Evolutionary conservation across 2,888 invertebrate species (phyloP).

Genomic region (Pseudococcus viburni): DNA sequence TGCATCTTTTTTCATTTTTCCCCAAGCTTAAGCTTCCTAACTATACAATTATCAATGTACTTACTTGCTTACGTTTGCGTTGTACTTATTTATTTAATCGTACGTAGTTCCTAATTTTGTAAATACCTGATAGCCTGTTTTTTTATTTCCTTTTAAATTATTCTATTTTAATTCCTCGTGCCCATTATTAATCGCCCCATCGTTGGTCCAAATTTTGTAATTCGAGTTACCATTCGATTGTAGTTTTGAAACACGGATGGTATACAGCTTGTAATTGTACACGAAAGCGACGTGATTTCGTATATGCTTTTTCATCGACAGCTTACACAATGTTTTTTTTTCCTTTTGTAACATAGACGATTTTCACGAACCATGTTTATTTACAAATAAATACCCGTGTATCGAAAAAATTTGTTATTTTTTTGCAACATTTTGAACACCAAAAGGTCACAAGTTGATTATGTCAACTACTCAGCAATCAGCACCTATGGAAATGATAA

Average conservation of each 20-base stretch:
- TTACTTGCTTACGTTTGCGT: not conserved
- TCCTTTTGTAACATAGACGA: conserved; percentile 20
- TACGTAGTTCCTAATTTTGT: conserved; percentile 18
- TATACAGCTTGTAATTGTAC: not conserved
- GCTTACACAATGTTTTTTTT: conserved; percentile 1
- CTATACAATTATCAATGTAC: not conserved
- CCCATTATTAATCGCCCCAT: too few relatives aligned
- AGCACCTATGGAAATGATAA: conserved; percentile 15
- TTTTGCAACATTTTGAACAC: conserved; percentile 31
- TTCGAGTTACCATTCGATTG: not conserved
- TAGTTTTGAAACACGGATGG: conserved; percentile 8
- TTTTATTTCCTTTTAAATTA: not conserved
- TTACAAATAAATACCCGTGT: conserved; percentile 33
- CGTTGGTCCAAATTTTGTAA: too few relatives aligned
- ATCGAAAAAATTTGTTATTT: conserved; percentile 32
- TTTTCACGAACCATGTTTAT: conserved; percentile 31
- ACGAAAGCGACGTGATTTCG: not conserved
- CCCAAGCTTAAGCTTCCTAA: not conserved
- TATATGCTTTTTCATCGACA: not conserved
- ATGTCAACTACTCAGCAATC: not conserved
- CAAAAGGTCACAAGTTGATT: conserved; percentile 32
- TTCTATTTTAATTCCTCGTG: not conserved
- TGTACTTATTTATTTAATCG: not conserved
- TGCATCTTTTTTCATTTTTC: not conserved
- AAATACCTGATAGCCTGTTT: not conserved